Evolutionary conservation across 2,113 vertebrate genomes (phyloP).

Genomic region (Platanista minor): DNA sequence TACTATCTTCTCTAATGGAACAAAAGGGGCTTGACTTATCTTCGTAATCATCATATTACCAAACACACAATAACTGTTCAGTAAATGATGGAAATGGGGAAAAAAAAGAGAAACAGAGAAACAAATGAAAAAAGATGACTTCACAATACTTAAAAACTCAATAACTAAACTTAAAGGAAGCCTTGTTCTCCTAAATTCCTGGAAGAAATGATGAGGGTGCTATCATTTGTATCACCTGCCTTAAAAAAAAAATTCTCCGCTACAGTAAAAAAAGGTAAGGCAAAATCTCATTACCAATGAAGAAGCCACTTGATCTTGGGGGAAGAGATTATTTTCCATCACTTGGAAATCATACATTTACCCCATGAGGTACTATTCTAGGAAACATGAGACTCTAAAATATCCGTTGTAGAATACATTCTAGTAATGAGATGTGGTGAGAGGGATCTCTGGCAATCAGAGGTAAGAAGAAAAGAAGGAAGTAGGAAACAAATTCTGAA

Average conservation of each 20-base stretch:
- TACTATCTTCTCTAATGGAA: not conserved
- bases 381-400: not conserved
- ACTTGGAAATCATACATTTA: not conserved
- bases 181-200: not conserved
- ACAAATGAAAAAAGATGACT: not conserved
- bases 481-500: not conserved
- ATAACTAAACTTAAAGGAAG: not conserved
- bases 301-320: not conserved
- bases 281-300: not conserved
- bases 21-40: not conserved
- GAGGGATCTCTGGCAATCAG: not conserved
- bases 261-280: not conserved
- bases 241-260: not conserved
- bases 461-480: not conserved
- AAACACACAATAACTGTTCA: not conserved
- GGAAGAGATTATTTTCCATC: not conserved
- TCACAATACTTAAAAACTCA: not conserved
- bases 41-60: not conserved
- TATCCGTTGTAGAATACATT: not conserved
- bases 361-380: not conserved
- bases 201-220: not conserved
- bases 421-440: not conserved
- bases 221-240: not conserved
- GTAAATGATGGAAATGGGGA: not conserved
- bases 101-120: not conserved